Base-by-base conservation (phyloP, 2,113 vertebrate species). In the Pituophis catenifer region DNA sequence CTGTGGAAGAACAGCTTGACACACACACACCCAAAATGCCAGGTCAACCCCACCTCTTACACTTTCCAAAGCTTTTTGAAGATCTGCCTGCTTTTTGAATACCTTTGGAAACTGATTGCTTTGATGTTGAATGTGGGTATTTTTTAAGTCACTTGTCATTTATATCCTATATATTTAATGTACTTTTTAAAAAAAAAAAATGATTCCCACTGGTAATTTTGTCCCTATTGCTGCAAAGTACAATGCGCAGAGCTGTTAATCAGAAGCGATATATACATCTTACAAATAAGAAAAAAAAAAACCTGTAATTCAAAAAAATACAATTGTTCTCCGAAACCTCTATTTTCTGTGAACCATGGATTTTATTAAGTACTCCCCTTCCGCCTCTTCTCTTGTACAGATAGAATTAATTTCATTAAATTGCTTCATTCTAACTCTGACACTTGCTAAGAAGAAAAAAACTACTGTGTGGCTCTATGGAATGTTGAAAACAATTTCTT, bases 341-440 rank as follows among this genome's bases (percentile, higher is more conserved):
- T 33, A 10, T 75, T 52, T 85, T 29, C 65, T 58, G 88, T 93
- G 65, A 85, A 58, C 65, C 38, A 44, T 86, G 15, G 86, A 52
- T 44, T 15, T 52, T 52, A 90, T 58, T 48, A 93, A 93, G 19
- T 26, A 59, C 29, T 90, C 50, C 17, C 6, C n/a, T 17, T 86
- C 85, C 12, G 33, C 12, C 12, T 50, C 29, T 24, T 38, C 24
- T 48, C 38, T 86, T 8, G 19, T 59, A 17, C 54, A 38, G 65
- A 6, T 75, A 29, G 62, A 3, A 55, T 88, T 93, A 15, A 92
- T 94, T 94, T 94, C 17, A 94, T 26, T 54, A 44, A 0, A 90
- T 44, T 2, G 54, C 93, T 96, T 89, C 0, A 33, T 96, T 96
- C 65, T 7, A 85, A 38, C 91, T 92, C 15, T 62, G n/a, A 7